These are phyloP conservation scores for Rhyzopertha dominica DNA, from an alignment of 1,140 invertebrate species.

Conservation along the genomic window DNA sequence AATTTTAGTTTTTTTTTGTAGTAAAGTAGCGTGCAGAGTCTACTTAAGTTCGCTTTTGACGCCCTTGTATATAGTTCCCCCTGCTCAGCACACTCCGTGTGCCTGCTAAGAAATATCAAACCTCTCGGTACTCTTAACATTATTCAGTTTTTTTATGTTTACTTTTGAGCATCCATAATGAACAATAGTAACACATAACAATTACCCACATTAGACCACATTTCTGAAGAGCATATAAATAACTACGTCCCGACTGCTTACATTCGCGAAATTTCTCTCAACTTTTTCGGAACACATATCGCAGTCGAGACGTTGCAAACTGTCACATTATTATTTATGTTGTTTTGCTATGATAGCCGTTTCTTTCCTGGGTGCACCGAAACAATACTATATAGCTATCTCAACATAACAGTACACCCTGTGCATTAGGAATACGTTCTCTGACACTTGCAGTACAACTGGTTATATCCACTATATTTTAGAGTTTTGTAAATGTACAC, in stretches of 20 bases:
- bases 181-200: slow-evolving; percentile 39
- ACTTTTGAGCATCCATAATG: slow-evolving; percentile 37
- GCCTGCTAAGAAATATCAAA: slow-evolving; percentile 34
- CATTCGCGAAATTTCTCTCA: too few relatives aligned
- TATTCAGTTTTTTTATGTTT: slow-evolving; percentile 20
- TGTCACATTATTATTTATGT: too few relatives aligned
- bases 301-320: too few relatives aligned
- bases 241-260: too few relatives aligned
- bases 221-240: slow-evolving; percentile 41
- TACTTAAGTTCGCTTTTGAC: slow-evolving; percentile 41
- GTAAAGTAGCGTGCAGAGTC: slow-evolving; percentile 28
- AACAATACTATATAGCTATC: too few relatives aligned
- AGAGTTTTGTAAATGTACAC: slow-evolving; percentile 42
- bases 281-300: too few relatives aligned
- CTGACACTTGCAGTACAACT: slow-evolving; percentile 41
- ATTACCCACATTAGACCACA: slow-evolving; percentile 42
- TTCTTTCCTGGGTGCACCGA: too few relatives aligned
- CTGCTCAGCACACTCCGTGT: slow-evolving; percentile 41
- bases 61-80: slow-evolving; percentile 40
- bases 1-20: slow-evolving; percentile 37
- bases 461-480: slow-evolving; percentile 38
- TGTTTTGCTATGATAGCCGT: too few relatives aligned
- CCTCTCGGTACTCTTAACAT: slow-evolving; percentile 22
- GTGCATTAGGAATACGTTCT: too few relatives aligned
- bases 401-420: too few relatives aligned